These are phyloP conservation scores for Cryptocephalus primarius DNA, from an alignment of 2,888 invertebrate genomes.

Conservation along the genomic window DNA sequence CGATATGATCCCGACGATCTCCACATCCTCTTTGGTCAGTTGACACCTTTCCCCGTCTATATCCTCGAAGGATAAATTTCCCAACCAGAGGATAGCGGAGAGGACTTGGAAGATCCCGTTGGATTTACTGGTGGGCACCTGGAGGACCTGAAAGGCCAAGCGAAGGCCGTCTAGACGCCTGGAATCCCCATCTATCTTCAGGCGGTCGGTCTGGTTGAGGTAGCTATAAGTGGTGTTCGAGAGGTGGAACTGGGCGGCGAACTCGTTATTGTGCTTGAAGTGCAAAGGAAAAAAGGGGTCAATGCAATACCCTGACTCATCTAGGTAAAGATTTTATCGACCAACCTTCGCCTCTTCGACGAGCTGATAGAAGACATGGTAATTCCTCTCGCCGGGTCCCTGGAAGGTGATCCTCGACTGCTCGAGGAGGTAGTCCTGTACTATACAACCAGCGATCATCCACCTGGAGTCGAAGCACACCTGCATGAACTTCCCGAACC, in stretches of 20 bases:
- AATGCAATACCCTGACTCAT: background rate
- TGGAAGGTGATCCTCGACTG: slow-evolving; percentile 86
- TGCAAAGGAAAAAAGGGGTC: slow-evolving; percentile 1
- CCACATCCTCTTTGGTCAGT: slow-evolving; percentile 57
- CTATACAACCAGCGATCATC: slow-evolving; percentile 84
- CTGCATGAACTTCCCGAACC: slow-evolving; percentile 94
- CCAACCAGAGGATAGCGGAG: slow-evolving; percentile 83
- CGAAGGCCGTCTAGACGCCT: slow-evolving; percentile 72
- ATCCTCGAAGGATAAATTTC: slow-evolving; percentile 78
- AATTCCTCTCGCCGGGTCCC: slow-evolving; percentile 76
- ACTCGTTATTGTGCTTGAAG: slow-evolving; percentile 57
- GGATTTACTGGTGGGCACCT: slow-evolving; percentile 75
- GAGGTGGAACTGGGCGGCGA: slow-evolving; percentile 62
- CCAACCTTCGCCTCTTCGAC: slow-evolving; percentile 72
- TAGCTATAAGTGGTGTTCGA: slow-evolving; percentile 72
- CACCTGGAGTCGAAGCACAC: slow-evolving; percentile 82
- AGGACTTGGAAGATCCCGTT: slow-evolving; percentile 82
- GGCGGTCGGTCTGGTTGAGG: slow-evolving; percentile 69
- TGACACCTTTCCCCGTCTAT: slow-evolving; percentile 79
- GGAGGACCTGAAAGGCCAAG: slow-evolving; percentile 79
- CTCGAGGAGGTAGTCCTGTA: slow-evolving; percentile 83
- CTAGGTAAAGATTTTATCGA: no score
- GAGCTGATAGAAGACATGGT: slow-evolving; percentile 86
- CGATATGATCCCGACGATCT: slow-evolving; percentile 62
- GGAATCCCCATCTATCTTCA: slow-evolving; percentile 56